Evolutionary conservation across 2,113 vertebrate genomes (phyloP), one percentile per base, ranked within the genome.

Genomic region (Arothron firmamentum): DNA sequence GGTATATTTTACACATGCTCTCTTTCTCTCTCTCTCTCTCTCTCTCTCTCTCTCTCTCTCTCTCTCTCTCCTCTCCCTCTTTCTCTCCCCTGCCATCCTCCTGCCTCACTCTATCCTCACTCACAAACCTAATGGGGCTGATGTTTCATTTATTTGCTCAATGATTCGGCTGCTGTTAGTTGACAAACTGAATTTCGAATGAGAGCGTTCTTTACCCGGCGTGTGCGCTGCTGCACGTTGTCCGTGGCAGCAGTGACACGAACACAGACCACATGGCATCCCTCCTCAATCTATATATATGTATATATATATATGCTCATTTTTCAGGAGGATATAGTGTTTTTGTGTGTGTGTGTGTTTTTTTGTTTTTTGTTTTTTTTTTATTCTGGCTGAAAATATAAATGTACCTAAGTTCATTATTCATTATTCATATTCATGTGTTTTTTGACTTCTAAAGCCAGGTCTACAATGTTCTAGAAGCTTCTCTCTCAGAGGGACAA

Each of bases 391-490:
- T 7, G 25, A 60, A 68, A 64, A 67, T 65, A 70, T 70, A 55
- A 74, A 74, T 65, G 52, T 58, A 56, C 57, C 57, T 23, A 19
- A 2, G 51, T 75, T 38, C 54, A 80, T 84, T 75, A 87, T 87
- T 84, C 57, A 87, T n/a, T n/a, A n/a, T n/a, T n/a, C n/a, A n/a
- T n/a, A n/a, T n/a, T n/a, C n/a, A n/a, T n/a, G n/a, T n/a, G n/a
- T n/a, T n/a, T n/a, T 70, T 20, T 18, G 18, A 42, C 34, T 56
- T 34, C 43, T 70, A 51, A 45, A 69, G 25, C 13, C 46, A 15
- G 38, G 73, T 64, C 82, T 59, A 73, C 42, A 17, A 41, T 59
- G 20, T 79, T 87, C 80, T 78, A 31, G 75, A 82, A 85, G 83
- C 73, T 86, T 87, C 83, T 74, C 55, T 43, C 0, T 15, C 46